Evolutionary conservation across 2,113 vertebrate genomes (phyloP), one percentile per base, ranked within the genome.

Genomic region (Cheilinus undulatus): DNA sequence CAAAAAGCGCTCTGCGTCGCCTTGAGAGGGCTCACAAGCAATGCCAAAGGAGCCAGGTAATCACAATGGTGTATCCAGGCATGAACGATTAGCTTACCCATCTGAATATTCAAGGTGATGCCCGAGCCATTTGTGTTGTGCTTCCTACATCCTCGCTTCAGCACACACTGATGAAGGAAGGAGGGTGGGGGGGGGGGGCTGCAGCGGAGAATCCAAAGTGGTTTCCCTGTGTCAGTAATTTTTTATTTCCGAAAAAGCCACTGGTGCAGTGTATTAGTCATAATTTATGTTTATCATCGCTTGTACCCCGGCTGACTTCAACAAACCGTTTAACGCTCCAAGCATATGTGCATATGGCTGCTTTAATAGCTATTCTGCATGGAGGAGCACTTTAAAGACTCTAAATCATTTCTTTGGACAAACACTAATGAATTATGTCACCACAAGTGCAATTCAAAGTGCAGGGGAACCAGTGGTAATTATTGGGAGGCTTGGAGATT

Each of bases 211-310:
- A 94, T 96, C 94, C 94, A 95, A 93, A 95, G 94, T 95, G 95
- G 94, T 95, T 96, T 96, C 95, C 95, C 96, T 95, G 94, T 96
- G 95, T 97, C 96, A 96, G 96, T 96, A 94, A 95, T 95, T 95
- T 98, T 97, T 96, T 96, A 95, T 96, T 95, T 76, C 96, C 92
- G 92, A 93, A 95, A 84, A 96, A 97, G 95, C 95, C 95, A 97
- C 94, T 95, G 96, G 95, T 96, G 96, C 96, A 96, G 95, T 95
- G 96, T 97, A 97, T 98, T 98, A 98, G 95, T 95, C 95, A 95
- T 96, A 97, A 98, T 97, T 98, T 96, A 96, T 96, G 96, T 97
- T 97, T 97, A 97, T 96, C 95, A 94, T 97, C 94, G 93, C 96
- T 94, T 94, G 94, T 95, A 96, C 95, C 95, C 94, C 92, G 95